These are phyloP conservation scores for Leptogaster cylindrica DNA, from an alignment of 2,888 invertebrate species.

Conservation along the genomic window DNA sequence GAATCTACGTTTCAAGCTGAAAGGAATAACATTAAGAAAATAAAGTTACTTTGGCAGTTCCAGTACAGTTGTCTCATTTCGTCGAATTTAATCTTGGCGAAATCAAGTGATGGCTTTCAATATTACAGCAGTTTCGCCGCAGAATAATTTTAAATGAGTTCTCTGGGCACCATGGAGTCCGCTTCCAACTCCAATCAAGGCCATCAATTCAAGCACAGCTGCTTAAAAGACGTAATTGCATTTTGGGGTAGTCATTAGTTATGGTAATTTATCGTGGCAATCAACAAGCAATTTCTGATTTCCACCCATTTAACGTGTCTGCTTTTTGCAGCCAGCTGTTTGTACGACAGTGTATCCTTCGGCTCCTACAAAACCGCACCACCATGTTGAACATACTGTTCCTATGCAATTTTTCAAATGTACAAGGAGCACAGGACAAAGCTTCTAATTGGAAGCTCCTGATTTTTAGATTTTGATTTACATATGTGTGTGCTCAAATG, in stretches of 20 bases:
- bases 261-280: slow-evolving; percentile 30
- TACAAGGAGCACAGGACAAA: too few relatives aligned
- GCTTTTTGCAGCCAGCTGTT: neutral
- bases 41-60: slow-evolving; percentile 10
- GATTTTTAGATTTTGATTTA: too few relatives aligned
- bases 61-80: slow-evolving; percentile 16
- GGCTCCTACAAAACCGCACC: neutral
- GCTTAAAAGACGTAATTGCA: slow-evolving; percentile 33
- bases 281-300: slow-evolving; percentile 38
- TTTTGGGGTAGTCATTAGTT: slow-evolving; percentile 34
- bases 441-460: too few relatives aligned
- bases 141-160: slow-evolving; percentile 16
- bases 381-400: neutral
- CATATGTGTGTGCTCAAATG: too few relatives aligned
- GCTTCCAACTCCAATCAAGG: neutral
- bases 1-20: too few relatives aligned
- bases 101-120: neutral
- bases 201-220: slow-evolving; percentile 33
- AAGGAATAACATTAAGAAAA: slow-evolving; percentile 4
- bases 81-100: neutral
- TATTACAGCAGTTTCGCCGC: neutral
- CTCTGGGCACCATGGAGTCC: neutral
- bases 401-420: too few relatives aligned
- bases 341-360: neutral
- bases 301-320: slow-evolving; percentile 22